Conservation (phyloP, 23 tunicate species). For the Ascidia mentula region DNA sequence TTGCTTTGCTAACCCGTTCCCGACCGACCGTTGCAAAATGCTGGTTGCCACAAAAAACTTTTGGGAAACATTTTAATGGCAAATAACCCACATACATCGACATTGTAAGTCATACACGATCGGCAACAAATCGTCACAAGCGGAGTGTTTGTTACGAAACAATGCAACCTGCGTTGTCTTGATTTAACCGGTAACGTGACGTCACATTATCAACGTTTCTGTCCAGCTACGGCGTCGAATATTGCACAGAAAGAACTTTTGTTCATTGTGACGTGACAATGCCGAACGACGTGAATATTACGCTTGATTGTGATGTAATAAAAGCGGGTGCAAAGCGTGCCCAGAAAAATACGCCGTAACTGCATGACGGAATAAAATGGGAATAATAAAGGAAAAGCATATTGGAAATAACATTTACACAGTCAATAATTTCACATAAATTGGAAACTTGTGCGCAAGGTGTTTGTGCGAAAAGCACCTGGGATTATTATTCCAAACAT, state of each 20-base stretch:
- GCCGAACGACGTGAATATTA: no score
- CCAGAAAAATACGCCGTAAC: background rate
- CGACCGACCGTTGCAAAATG: no score
- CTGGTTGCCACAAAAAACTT: no score
- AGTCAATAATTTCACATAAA: background rate
- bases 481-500: background rate
- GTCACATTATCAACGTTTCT: no score
- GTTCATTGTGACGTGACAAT: slow-evolving; percentile 1
- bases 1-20: no score
- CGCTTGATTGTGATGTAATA: background rate
- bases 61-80: no score
- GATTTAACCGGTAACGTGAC: no score
- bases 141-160: background rate
- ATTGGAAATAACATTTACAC: background rate
- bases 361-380: slow-evolving; percentile 1
- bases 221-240: no score
- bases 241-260: slow-evolving; percentile 5
- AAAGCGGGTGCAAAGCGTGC: background rate
- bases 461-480: background rate
- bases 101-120: no score
- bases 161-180: no score
- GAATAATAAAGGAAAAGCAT: background rate
- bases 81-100: no score
- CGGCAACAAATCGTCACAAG: background rate
- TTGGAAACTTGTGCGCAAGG: background rate